Evolutionary conservation across 2,888 invertebrate species (phyloP).

Genomic region (Stomorhina lunata): DNA sequence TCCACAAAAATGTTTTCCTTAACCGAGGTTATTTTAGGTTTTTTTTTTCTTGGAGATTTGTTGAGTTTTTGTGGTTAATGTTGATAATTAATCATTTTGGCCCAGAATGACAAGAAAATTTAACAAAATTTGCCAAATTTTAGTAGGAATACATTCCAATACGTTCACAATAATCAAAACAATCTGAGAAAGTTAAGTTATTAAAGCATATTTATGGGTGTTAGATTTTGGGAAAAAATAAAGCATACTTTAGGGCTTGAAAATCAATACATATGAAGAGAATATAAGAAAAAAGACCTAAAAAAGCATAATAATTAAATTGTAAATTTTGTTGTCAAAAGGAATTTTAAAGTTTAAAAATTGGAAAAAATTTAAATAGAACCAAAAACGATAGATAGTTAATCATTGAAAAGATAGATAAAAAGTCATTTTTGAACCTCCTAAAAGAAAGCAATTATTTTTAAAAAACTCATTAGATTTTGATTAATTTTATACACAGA

Average conservation of each 20-base stretch:
- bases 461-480: no score
- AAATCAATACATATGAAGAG: not conserved
- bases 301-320: not conserved
- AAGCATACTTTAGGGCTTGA: constrained; percentile 9
- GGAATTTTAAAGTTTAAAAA: no score
- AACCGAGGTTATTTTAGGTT: constrained; percentile 38
- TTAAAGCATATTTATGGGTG: constrained; percentile 1
- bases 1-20: not conserved
- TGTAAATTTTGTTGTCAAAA: no score
- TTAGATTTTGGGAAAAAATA: not conserved
- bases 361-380: no score
- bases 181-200: constrained; percentile 6
- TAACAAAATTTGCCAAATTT: not conserved
- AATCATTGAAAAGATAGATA: no score
- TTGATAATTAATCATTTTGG: constrained; percentile 62
- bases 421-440: no score
- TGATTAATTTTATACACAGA: no score
- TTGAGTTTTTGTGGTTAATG: not conserved
- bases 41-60: no score
- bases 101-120: constrained; percentile 29
- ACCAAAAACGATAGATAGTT: no score
- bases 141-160: not conserved
- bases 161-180: not conserved
- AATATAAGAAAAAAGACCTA: not conserved
- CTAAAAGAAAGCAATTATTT: no score